Evolutionary conservation across 2,797 vertebrate genomes (phyloP).

Genomic region (Rhinichthys osculus): DNA sequence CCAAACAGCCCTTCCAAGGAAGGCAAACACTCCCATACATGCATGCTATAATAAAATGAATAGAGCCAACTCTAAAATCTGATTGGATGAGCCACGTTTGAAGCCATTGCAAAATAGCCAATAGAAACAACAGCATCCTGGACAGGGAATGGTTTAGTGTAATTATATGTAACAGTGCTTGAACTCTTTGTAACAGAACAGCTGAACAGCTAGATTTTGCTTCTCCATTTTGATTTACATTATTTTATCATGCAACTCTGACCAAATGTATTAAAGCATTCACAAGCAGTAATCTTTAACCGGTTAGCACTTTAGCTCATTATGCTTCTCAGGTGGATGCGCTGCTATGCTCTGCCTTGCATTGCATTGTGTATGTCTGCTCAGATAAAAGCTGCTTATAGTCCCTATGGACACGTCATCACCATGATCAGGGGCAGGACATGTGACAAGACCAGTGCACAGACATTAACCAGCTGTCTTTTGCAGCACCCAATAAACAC

Average conservation of each 20-base stretch:
- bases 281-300: not conserved
- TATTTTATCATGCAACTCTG: not conserved
- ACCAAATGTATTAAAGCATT: not conserved
- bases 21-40: not conserved
- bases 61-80: not conserved
- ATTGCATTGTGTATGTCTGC: constrained; percentile 31
- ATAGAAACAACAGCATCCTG: not conserved
- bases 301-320: not conserved
- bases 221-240: not conserved
- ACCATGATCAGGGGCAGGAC: constrained; percentile 64
- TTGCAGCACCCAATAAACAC: constrained; percentile 63
- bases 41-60: not conserved
- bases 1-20: constrained; percentile 37
- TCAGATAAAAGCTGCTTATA: constrained; percentile 64
- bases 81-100: constrained; percentile 11
- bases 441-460: constrained; percentile 59
- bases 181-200: not conserved
- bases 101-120: not conserved
- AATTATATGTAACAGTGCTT: not conserved
- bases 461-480: constrained; percentile 73
- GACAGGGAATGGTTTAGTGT: not conserved
- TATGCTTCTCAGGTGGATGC: constrained; percentile 5
- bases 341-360: constrained; percentile 17
- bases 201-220: not conserved
- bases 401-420: constrained; percentile 54